These are phyloP conservation scores for Tricholauxania praeusta DNA, from an alignment of 2,888 invertebrate genomes.

Conservation along the genomic window DNA sequence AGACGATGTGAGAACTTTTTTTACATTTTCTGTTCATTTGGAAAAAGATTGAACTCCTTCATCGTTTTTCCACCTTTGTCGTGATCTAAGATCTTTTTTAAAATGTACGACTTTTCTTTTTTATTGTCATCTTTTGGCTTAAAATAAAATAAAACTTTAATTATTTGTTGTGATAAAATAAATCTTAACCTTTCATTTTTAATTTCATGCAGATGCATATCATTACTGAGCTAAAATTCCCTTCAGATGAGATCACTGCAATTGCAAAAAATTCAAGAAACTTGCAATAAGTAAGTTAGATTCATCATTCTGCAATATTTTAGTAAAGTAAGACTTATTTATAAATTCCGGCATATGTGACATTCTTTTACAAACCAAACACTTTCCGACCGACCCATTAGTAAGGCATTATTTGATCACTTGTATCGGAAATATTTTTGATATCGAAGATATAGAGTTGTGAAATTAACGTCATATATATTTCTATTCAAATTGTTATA, in stretches of 20 bases:
- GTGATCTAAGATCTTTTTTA: background rate
- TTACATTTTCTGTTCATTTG: background rate
- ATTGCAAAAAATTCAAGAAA: constrained; percentile 53
- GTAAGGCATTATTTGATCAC: no score
- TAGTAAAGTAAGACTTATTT: constrained; percentile 53
- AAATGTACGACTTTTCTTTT: background rate
- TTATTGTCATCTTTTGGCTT: background rate
- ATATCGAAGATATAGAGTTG: no score
- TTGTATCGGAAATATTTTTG: no score
- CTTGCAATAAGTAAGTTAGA: constrained; percentile 49
- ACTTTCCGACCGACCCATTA: no score
- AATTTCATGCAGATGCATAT: constrained; percentile 56
- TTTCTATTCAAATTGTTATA: no score
- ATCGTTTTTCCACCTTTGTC: background rate
- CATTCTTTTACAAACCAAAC: no score
- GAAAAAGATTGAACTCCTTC: background rate
- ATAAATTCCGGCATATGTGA: constrained; percentile 56
- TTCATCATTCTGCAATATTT: constrained; percentile 51
- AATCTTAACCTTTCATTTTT: constrained; percentile 52
- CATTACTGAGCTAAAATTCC: constrained; percentile 62
- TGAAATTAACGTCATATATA: no score
- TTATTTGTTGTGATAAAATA: no score
- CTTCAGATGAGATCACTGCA: constrained; percentile 60
- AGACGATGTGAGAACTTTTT: background rate
- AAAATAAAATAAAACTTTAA: no score